Evolutionary conservation across 2,888 invertebrate species (phyloP).

Genomic region (Adineta ricciae): DNA sequence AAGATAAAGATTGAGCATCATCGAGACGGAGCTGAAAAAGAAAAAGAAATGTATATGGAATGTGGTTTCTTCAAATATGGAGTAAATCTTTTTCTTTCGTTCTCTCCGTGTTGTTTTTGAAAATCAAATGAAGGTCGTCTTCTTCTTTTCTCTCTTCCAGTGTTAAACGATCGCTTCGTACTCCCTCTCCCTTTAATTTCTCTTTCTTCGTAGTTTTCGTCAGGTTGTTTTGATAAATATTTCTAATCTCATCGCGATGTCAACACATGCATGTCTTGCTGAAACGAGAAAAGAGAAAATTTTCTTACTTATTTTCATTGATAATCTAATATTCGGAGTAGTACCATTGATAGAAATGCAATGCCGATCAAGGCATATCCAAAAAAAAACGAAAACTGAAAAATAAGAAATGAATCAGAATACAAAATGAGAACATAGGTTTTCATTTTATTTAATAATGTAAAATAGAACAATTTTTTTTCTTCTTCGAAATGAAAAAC

Average conservation of each 20-base stretch:
- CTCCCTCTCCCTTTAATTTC: neutral
- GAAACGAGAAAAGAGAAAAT: neutral
- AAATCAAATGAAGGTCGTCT: no score
- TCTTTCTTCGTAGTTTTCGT: neutral
- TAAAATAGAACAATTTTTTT: neutral
- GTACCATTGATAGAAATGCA: neutral
- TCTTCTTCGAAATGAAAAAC: neutral
- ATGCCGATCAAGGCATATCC: neutral
- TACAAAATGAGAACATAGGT: neutral
- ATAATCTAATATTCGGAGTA: neutral
- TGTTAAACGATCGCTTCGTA: neutral
- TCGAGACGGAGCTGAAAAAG: neutral
- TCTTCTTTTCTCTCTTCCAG: neutral
- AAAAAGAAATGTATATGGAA: neutral
- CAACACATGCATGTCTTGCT: neutral
- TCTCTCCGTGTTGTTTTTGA: no score
- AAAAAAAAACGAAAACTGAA: neutral
- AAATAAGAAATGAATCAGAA: neutral
- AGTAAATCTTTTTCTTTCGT: no score
- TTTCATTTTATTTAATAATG: neutral
- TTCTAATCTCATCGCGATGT: neutral
- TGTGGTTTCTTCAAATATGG: no score
- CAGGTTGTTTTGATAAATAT: neutral
- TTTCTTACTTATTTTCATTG: neutral
- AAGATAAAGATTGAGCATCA: neutral